These are phyloP conservation scores for Bradypus variegatus DNA, from an alignment of 2,797 vertebrate genomes.

Conservation along the genomic window DNA sequence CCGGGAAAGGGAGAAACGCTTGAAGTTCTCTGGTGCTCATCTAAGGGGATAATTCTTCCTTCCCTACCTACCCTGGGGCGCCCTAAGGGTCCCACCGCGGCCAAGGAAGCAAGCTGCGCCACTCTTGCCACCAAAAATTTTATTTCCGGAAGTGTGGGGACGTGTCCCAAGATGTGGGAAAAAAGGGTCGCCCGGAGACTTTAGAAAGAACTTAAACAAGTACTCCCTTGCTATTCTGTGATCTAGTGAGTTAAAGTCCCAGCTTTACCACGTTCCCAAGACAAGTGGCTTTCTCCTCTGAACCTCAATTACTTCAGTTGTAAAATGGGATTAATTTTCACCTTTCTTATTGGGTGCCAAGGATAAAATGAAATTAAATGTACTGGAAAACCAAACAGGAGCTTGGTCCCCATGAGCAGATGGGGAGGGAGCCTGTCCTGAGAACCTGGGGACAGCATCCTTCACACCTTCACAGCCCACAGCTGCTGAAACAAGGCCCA, in stretches of 20 bases:
- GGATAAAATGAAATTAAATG: neutral
- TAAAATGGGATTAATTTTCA: neutral
- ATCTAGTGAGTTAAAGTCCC: neutral
- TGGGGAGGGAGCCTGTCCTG: neutral
- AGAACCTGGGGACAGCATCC: neutral
- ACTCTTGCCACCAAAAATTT: neutral
- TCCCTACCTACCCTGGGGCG: neutral
- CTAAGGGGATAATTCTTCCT: neutral
- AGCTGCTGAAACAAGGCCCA: neutral
- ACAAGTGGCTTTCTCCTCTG: neutral
- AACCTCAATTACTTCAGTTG: neutral
- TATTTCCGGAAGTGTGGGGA: neutral
- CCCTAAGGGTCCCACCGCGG: slow-evolving; percentile 13
- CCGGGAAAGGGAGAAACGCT: slow-evolving; percentile 28
- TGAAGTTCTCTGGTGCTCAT: slow-evolving; percentile 37
- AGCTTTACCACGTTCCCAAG: neutral
- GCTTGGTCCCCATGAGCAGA: neutral
- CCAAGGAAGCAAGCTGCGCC: neutral
- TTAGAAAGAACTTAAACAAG: neutral
- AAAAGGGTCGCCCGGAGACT: neutral
- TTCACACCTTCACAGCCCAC: neutral
- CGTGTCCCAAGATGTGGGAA: neutral
- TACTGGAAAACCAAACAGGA: neutral
- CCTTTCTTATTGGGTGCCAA: neutral
- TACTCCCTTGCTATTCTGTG: neutral